These are phyloP conservation scores for Trinorchestia longiramus DNA, from an alignment of 1,140 invertebrate genomes.

Conservation along the genomic window DNA sequence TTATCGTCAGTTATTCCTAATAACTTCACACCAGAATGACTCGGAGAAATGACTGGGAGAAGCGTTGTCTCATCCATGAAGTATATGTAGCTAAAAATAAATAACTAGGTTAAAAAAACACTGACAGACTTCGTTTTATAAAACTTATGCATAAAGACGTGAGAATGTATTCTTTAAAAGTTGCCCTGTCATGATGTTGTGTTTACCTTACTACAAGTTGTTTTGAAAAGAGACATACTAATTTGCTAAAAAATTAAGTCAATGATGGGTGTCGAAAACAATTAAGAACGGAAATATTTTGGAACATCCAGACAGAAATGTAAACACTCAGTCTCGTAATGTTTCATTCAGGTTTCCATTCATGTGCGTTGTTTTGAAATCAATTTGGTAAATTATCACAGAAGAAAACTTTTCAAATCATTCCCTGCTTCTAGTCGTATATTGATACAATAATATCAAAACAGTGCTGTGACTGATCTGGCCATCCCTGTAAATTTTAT, in stretches of 20 bases:
- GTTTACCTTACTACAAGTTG: background rate
- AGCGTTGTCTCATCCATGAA: background rate
- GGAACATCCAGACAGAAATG: background rate
- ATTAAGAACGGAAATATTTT: background rate
- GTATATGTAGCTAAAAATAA: background rate
- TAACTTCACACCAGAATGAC: slow-evolving; percentile 6
- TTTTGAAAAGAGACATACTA: background rate
- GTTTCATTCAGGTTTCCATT: too few relatives aligned
- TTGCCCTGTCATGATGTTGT: background rate
- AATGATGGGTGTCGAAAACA: background rate
- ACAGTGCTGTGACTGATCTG: background rate
- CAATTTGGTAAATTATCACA: background rate
- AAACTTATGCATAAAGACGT: background rate
- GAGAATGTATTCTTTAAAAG: background rate
- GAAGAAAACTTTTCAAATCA: background rate
- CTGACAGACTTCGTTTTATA: background rate
- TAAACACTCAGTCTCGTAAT: too few relatives aligned
- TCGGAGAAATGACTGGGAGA: background rate
- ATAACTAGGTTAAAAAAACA: background rate
- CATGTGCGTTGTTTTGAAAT: background rate
- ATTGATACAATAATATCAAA: background rate
- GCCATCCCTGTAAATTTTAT: too few relatives aligned
- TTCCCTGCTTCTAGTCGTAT: background rate
- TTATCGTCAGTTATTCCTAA: slow-evolving; percentile 45
- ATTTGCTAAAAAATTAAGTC: background rate